Conservation (phyloP, 1,140 invertebrate genomes). For the Holcopasites calliopsidis region DNA sequence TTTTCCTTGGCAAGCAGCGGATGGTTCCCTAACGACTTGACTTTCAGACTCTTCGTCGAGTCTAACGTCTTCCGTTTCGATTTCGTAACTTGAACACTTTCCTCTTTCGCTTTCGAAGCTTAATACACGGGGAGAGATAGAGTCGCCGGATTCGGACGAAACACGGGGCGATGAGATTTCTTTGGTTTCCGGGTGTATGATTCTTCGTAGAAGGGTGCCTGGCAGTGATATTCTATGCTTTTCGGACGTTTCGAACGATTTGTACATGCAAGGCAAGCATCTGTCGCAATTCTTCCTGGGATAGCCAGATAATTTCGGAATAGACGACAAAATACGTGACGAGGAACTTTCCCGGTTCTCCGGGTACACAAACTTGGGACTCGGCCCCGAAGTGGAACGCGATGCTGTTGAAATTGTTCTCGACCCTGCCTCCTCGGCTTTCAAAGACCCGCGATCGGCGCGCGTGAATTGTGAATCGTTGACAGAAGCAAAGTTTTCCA, state of each 20-base stretch:
- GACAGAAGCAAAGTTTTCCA: neutral
- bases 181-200: neutral
- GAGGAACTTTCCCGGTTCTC: neutral
- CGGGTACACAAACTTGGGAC: slow-evolving; percentile 21
- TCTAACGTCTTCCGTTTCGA: neutral
- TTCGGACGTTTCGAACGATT: slow-evolving; percentile 16
- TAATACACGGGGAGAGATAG: neutral
- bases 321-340: slow-evolving; percentile 9
- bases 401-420: slow-evolving; percentile 39
- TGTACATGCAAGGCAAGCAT: slow-evolving; percentile 63
- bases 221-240: slow-evolving; percentile 8
- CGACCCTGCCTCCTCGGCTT: slow-evolving; percentile 29
- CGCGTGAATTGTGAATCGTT: neutral
- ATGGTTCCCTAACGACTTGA: neutral
- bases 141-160: neutral
- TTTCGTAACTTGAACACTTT: neutral
- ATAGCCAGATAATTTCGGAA: slow-evolving; percentile 47
- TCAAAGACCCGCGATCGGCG: neutral
- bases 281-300: slow-evolving; percentile 66
- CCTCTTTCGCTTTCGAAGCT: neutral
- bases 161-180: neutral
- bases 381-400: slow-evolving; percentile 6
- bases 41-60: neutral
- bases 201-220: neutral
- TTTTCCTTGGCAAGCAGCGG: neutral